phyloP scores from a whole-genome alignment of 2,113 vertebrate species.

The rabbit (Oryctolagus cuniculus) region DNA sequence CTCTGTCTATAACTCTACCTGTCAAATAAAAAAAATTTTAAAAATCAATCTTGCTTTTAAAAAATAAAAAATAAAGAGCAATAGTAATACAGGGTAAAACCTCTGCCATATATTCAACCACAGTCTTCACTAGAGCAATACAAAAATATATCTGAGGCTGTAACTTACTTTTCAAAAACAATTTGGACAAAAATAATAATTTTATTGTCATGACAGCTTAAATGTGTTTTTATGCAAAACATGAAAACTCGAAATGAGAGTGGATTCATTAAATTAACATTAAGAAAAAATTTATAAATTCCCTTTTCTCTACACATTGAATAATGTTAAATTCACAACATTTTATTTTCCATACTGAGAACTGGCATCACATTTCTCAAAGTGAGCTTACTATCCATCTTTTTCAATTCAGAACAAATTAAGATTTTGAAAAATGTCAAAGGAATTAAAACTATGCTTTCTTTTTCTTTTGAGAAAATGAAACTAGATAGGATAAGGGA shows the following conservation, averaged over 20 bases:
- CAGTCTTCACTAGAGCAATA: neutral
- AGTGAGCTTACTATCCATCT: neutral
- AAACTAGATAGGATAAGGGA: neutral
- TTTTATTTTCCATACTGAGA: neutral
- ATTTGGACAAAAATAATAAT: neutral
- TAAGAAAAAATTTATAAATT: neutral
- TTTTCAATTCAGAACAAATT: conserved; percentile 33
- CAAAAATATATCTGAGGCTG: neutral
- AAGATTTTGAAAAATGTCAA: conserved; percentile 1
- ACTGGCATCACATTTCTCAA: neutral
- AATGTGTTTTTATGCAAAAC: conserved; percentile 7
- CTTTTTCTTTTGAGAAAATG: neutral
- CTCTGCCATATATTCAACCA: neutral
- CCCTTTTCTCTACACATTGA: neutral
- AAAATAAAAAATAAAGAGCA: too few relatives aligned
- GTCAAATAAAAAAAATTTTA: too few relatives aligned
- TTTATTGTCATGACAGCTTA: neutral
- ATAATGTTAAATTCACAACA: neutral
- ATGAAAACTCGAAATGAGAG: neutral
- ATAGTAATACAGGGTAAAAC: neutral
- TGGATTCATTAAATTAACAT: neutral
- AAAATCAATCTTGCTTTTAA: too few relatives aligned
- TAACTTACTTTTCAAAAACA: neutral
- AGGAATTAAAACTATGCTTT: neutral
- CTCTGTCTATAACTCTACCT: too few relatives aligned